Evolutionary conservation across 2,888 invertebrate genomes (phyloP).

Genomic region (Melipona bicolor): DNA sequence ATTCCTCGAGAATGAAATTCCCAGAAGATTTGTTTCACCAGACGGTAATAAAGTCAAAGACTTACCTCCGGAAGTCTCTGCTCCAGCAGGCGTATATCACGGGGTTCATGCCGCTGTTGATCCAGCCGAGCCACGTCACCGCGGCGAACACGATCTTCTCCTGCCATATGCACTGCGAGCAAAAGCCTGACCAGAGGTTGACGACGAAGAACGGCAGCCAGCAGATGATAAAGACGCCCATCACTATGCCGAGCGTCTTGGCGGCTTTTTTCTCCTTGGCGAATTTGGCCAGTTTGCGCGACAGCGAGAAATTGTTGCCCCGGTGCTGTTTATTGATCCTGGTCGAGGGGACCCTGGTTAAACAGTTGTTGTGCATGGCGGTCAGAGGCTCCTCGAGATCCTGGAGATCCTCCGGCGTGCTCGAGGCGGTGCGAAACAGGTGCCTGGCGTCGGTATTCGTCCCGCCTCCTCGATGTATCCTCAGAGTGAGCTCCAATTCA

Average conservation of each 20-base stretch:
- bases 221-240: slow-evolving; percentile 98
- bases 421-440: slow-evolving; percentile 81
- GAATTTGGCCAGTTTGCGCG: slow-evolving; percentile 96
- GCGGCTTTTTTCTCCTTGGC: slow-evolving; percentile 99
- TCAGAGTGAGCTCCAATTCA: slow-evolving; percentile 93
- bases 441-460: slow-evolving; percentile 83
- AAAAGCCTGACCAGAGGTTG: slow-evolving; percentile 95
- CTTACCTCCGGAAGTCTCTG: slow-evolving; percentile 96
- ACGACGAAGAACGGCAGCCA: slow-evolving; percentile 99
- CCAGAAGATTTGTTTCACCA: neutral
- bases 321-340: slow-evolving; percentile 88
- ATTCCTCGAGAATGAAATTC: neutral
- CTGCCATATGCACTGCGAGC: slow-evolving; percentile 93
- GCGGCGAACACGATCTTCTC: slow-evolving; percentile 95
- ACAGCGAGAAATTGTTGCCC: slow-evolving; percentile 96
- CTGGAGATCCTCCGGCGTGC: slow-evolving; percentile 80
- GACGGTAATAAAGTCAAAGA: neutral
- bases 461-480: slow-evolving; percentile 97
- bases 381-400: slow-evolving; percentile 90
- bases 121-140: slow-evolving; percentile 98
- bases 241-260: slow-evolving; percentile 97
- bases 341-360: slow-evolving; percentile 89
- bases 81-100: slow-evolving; percentile 99
- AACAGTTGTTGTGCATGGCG: slow-evolving; percentile 91
- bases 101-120: slow-evolving; percentile 98